phyloP scores from a whole-genome alignment of 2,888 invertebrate species.

The Abscondita cerata region DNA sequence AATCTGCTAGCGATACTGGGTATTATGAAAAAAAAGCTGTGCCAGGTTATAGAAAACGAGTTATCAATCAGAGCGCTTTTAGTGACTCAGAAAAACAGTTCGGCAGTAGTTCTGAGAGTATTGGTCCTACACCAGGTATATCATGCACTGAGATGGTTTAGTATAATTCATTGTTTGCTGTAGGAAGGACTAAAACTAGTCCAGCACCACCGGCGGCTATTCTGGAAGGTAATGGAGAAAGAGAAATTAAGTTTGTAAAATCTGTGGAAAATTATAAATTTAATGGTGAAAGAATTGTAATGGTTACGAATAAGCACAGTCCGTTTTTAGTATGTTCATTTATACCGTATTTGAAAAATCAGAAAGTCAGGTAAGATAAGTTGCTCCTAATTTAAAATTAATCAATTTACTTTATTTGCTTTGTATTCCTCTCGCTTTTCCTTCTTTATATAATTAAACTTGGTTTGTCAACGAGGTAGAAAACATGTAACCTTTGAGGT shows the following conservation, averaged over 20 bases:
- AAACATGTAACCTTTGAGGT: too few species aligned
- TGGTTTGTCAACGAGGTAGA: too few species aligned
- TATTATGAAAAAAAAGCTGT: slow-evolving; percentile 46
- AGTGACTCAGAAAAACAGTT: slow-evolving; percentile 68
- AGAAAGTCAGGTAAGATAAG: slow-evolving; percentile 41
- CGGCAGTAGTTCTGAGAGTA: slow-evolving; percentile 80
- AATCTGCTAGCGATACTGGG: slow-evolving; percentile 5
- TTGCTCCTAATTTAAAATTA: too few species aligned
- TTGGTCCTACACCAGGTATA: slow-evolving; percentile 60
- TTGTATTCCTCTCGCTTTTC: too few species aligned
- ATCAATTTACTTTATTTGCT: too few species aligned
- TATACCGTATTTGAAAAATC: slow-evolving; percentile 74
- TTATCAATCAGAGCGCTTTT: slow-evolving; percentile 58
- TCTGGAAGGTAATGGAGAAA: slow-evolving; percentile 62
- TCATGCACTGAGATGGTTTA: neutral
- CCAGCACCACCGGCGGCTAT: slow-evolving; percentile 56
- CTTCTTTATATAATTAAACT: too few species aligned
- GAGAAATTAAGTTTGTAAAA: slow-evolving; percentile 67
- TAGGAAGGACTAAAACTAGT: slow-evolving; percentile 47
- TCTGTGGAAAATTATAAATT: slow-evolving; percentile 72
- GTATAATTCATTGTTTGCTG: slow-evolving; percentile 4
- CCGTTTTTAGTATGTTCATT: slow-evolving; percentile 89
- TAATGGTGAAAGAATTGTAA: slow-evolving; percentile 80
- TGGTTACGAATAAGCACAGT: slow-evolving; percentile 78
- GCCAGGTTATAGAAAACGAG: slow-evolving; percentile 44